Evolutionary conservation across 2,113 vertebrate species (phyloP), one percentile per base, ranked within the genome.

Genomic region (Lepus europaeus): DNA sequence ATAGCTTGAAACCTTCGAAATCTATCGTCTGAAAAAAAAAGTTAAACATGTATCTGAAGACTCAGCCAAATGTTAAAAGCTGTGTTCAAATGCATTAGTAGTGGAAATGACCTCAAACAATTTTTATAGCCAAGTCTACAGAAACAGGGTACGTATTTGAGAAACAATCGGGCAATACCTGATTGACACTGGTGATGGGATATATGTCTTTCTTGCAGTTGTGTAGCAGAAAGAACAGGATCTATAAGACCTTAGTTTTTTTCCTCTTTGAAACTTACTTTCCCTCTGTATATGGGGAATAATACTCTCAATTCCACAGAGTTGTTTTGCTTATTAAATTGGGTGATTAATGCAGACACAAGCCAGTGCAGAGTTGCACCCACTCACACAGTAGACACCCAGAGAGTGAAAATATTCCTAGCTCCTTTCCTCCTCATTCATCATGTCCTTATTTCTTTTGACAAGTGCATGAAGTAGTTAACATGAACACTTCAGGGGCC

Each of bases 1-100:
- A 99, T 45, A 99, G 97, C 98, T 98, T 99, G 98, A 99, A 99
- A 27, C 99, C 99, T 97, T 99, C 99, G 97, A 99, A 99, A 98
- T 99, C 99, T 86, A 99, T 99, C 31, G 99, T 99, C 99, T 99
- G 72, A 36, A 89, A 95, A 74, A 84, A 90, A 49, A 83, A 82
- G 5, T 45, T 23, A 64, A 89, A 88, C 22, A 61, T 6, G 7
- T 22, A 76, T 72, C 84, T 95, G 89, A 79, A 87, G 2, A 87
- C 19, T 9, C 10, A 64, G 23, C 49, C 91, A 94, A 16, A 49
- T 33, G 0, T 59, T 31, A 94, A 90, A 2, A 70, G 20, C 61
- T 23, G 33, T 45, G 69, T 93, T 96, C 49, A 78, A 78, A 85
- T 73, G 83, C 10, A 83, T 51, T 25, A 86, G 11, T 6, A 77